A percentile compares a stretch with the other conserved stretches of the same genome.
Evolutionary conservation across 1,140 invertebrate species (phyloP).

Genomic region (Nasonia giraulti): DNA sequence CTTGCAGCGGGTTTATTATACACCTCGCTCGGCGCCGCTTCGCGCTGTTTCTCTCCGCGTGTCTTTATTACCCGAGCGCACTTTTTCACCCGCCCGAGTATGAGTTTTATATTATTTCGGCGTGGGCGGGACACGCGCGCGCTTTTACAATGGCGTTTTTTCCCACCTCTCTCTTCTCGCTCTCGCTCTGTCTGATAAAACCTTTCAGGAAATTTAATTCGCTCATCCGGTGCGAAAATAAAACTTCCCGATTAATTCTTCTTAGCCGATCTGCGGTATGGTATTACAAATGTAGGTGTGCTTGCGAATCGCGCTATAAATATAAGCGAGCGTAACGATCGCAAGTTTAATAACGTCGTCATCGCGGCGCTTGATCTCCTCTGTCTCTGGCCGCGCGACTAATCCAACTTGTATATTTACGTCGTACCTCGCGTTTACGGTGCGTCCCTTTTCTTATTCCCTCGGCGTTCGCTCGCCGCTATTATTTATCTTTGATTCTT

Average conservation of each 20-base stretch:
- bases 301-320: background rate
- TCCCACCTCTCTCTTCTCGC: background rate
- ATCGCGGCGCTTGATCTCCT: background rate
- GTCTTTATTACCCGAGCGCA: background rate
- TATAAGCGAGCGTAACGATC: background rate
- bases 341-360: conserved; percentile 14
- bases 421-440: background rate
- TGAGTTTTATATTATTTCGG: conserved; percentile 33
- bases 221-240: too few species aligned
- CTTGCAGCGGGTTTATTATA: background rate
- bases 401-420: conserved; percentile 26
- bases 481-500: conserved; percentile 29
- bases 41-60: background rate
- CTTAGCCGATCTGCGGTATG: too few species aligned
- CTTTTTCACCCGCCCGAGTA: background rate
- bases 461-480: background rate
- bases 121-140: background rate
- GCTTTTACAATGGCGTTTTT: conserved; percentile 9
- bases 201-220: conserved; percentile 3
- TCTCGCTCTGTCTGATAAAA: background rate
- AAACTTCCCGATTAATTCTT: too few species aligned
- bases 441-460: conserved; percentile 1
- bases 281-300: too few species aligned
- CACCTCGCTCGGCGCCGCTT: background rate
- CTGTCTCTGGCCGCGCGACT: background rate